Conservation (phyloP, 1,140 invertebrate species). For the Penaeus vannamei region DNA sequence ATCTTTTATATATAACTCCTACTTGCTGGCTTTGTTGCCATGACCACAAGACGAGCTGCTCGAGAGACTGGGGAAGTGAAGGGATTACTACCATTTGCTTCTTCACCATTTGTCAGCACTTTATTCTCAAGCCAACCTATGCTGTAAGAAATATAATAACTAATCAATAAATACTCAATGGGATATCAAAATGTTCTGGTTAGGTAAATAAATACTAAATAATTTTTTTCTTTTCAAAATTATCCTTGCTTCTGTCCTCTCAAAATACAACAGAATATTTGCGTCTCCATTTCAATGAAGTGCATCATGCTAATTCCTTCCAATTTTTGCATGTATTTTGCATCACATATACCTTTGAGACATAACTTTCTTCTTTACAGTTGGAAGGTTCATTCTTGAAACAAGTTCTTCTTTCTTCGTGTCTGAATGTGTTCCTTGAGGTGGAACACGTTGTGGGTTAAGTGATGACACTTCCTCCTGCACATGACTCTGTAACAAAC, state of each 20-base stretch:
- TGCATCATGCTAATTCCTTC: too few relatives aligned
- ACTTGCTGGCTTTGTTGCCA: slow-evolving; percentile 42
- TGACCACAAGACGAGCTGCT: slow-evolving; percentile 31
- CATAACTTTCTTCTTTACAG: slow-evolving; percentile 36
- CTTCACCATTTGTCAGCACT: slow-evolving; percentile 31
- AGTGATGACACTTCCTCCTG: too few relatives aligned
- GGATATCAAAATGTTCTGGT: too few relatives aligned
- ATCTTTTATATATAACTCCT: neutral
- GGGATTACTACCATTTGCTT: slow-evolving; percentile 17
- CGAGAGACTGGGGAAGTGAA: slow-evolving; percentile 41
- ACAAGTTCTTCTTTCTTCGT: slow-evolving; percentile 50
- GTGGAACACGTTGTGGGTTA: too few relatives aligned
- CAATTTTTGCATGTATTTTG: too few relatives aligned
- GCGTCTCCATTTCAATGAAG: too few relatives aligned
- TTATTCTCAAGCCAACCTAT: slow-evolving; percentile 47
- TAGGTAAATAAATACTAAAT: too few relatives aligned
- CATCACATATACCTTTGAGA: slow-evolving; percentile 17
- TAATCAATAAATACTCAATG: neutral
- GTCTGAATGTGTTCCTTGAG: neutral
- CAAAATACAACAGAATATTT: neutral
- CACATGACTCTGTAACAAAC: too few relatives aligned
- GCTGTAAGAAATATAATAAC: neutral
- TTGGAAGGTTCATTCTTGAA: slow-evolving; percentile 43
- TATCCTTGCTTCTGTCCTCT: neutral
- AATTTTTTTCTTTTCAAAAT: neutral